Percentiles rank a stretch among this genome's conserved stretches.
phyloP scores from a whole-genome alignment of 2,888 invertebrate species.

The Drosophila silvestris region DNA sequence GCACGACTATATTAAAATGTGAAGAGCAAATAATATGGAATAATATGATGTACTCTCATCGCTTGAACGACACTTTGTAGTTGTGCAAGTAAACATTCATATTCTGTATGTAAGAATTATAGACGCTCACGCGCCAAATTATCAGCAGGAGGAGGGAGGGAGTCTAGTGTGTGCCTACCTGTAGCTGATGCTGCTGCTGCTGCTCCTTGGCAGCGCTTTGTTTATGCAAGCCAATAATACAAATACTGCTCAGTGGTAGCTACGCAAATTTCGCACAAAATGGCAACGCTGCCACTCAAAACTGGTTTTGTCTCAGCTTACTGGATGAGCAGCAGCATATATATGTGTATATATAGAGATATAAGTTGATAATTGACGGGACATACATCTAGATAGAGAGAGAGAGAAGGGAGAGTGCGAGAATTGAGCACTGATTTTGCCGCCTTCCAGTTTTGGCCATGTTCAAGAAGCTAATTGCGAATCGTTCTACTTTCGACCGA shows the following conservation, averaged over 20 bases:
- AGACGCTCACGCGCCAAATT: conserved; percentile 29
- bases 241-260: conserved; percentile 17
- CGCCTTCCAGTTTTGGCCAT: conserved; percentile 37
- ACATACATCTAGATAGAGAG: background rate
- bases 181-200: conserved; percentile 13
- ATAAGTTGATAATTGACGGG: conserved; percentile 62
- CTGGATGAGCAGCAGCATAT: conserved; percentile 42
- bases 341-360: background rate
- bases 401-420: background rate
- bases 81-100: background rate
- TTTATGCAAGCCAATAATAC: conserved; percentile 26
- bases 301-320: conserved; percentile 59
- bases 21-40: background rate
- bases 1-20: background rate
- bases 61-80: background rate
- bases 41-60: background rate
- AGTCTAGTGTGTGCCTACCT: conserved; percentile 47
- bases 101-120: background rate
- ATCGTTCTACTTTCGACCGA: conserved; percentile 62
- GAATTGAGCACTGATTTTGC: conserved; percentile 12
- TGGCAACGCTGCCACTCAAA: conserved; percentile 66
- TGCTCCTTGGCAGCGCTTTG: conserved; percentile 17
- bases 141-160: background rate
- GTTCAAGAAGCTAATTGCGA: conserved; percentile 43
- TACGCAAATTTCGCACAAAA: conserved; percentile 63